Evolutionary conservation across 2,797 vertebrate genomes (phyloP), one percentile per base, ranked within the genome.

Genomic region (Nyctibius grandis): DNA sequence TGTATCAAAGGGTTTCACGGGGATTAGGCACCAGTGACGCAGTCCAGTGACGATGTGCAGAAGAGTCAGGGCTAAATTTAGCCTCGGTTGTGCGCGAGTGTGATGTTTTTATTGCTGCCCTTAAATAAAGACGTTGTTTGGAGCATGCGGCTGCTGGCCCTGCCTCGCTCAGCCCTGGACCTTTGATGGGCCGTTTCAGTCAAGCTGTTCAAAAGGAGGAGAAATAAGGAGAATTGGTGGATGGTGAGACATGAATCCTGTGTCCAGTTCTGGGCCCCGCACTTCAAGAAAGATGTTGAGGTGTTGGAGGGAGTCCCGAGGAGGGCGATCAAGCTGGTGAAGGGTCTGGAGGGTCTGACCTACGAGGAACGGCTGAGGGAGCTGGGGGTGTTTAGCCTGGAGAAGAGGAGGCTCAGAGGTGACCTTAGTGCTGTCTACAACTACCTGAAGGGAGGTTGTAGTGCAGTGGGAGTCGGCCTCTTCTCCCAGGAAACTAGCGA

Each of bases 1-100:
- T 17, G 8, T 42, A 72, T 60, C 0, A 7, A 91, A 75, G 50
- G 33, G 50, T 60, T 73, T 64, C 64, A 65, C 1, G 0, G 74
- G 63, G 19, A 44, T 45, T 25, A 54, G 56, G 65, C 17, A 42
- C 36, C 45, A 53, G 33, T 77, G 40, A 26, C 16, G 50, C 70
- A 53, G 63, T 3, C 76, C 73, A 67, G 88, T 79, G 88, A 85
- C 0, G 7, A 90, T 18, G 68, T 10, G 10, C 86, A 90, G 40
- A 40, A 22, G 18, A 78, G 68, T 56, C 84, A 84, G 57, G 81
- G 85, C 87, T 93, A 96, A 95, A 95, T 96, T 93, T 95, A 95
- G 78, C 63, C 70, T 78, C 31, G 9, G 40, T 60, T 92, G 51
- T 78, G 77, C 22, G 1, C 7, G 8, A 85, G 18, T 38, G 51